Evolutionary conservation across 2,797 vertebrate species (phyloP).

Genomic region (Diglossa cyanea): DNA sequence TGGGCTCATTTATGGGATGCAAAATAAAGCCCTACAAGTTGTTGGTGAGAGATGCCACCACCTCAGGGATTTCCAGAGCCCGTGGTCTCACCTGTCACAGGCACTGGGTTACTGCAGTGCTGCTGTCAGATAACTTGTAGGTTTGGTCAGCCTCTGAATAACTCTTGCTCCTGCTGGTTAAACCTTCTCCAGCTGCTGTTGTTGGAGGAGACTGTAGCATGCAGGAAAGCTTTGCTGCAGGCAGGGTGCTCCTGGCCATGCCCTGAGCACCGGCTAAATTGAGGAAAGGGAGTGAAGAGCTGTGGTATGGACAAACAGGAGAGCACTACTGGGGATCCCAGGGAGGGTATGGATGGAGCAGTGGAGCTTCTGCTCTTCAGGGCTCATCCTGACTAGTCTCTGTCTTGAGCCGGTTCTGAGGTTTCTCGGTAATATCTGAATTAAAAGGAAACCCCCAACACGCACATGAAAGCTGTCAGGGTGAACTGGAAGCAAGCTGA

Average conservation of each 20-base stretch:
- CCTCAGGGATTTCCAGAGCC: not conserved
- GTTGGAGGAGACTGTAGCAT: not conserved
- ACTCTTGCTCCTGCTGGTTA: not conserved
- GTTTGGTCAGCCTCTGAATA: not conserved
- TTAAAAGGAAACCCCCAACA: not conserved
- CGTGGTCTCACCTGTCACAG: not conserved
- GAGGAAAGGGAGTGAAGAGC: not conserved
- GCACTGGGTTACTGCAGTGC: not conserved
- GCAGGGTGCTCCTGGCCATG: not conserved
- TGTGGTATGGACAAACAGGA: not conserved
- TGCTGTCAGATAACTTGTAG: not conserved
- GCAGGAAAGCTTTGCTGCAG: not conserved
- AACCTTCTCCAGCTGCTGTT: not conserved
- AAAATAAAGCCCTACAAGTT: not conserved
- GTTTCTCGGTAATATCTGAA: not conserved
- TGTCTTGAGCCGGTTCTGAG: not conserved
- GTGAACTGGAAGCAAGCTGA: not conserved
- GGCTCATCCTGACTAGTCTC: not conserved
- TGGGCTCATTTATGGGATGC: not conserved
- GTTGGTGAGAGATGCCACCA: not conserved
- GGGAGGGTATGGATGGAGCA: not conserved
- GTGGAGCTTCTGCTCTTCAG: not conserved
- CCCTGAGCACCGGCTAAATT: not conserved
- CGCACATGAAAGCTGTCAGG: not conserved
- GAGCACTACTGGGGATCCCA: accelerated